Evolutionary conservation across 1,140 invertebrate genomes (phyloP).

Genomic region (Spodoptera litura): DNA sequence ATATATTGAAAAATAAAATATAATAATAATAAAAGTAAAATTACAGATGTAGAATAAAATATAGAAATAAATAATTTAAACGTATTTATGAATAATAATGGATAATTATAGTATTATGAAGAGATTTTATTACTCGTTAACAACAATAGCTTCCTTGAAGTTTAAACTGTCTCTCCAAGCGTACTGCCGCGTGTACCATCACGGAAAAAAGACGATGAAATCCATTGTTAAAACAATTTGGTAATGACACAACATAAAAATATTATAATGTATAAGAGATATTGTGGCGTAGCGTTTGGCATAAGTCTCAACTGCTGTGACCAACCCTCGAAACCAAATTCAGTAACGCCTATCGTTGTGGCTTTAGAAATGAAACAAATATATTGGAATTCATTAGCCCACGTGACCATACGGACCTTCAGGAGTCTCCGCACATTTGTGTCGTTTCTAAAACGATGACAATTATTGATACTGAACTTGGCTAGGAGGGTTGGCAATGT

Average conservation of each 20-base stretch:
- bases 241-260: constrained; percentile 57
- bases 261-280: constrained; percentile 19
- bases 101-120: constrained; percentile 77
- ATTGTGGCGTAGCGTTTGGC: not conserved
- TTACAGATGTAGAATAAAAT: constrained; percentile 78
- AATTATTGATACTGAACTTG: too few species aligned
- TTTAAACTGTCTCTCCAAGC: constrained; percentile 97
- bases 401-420: too few species aligned
- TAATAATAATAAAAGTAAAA: constrained; percentile 80
- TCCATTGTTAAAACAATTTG: constrained; percentile 75
- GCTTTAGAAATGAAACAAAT: too few species aligned
- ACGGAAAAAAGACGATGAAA: constrained; percentile 84
- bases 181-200: constrained; percentile 89
- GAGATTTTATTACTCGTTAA: constrained; percentile 85
- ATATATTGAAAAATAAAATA: constrained; percentile 71
- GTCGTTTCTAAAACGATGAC: too few species aligned
- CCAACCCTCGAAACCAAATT: too few species aligned
- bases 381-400: too few species aligned
- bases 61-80: constrained; percentile 80
- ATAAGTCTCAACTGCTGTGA: too few species aligned
- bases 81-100: constrained; percentile 77
- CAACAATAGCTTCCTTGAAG: constrained; percentile 97
- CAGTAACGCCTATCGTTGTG: too few species aligned
- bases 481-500: not conserved
- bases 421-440: too few species aligned